Evolutionary conservation across 2,888 invertebrate species (phyloP), one percentile per base, ranked within the genome.

Genomic region (Brenthis daphne): DNA sequence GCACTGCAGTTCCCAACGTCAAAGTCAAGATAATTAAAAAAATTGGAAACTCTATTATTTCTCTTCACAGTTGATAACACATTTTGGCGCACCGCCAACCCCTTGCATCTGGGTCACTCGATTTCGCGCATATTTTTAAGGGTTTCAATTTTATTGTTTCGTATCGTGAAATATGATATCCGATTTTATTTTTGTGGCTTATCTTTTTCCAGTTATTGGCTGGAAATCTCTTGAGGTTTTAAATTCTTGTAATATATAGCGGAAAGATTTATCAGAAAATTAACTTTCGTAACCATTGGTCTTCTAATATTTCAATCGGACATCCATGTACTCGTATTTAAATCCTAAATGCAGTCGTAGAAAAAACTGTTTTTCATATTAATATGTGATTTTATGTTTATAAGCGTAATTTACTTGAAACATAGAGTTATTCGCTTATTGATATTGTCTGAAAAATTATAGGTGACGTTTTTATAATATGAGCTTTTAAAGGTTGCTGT

Each of bases 11-110:
- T 71, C 67, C 68, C 82, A 81, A 82, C 79, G 84, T 84, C 84
- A 84, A 83, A 84, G 80, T 87, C 85, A 83, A 86, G 85, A 85
- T 89, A 89, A 90, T 90, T 90, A 90, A 90, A 90, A 76, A 90
- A 89, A 89, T 89, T 88, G 85, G 84, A 85, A 83, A 80, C 82
- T 80, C 80, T 80, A 82, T 82, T 83, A 84, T 87, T 84, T 82
- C 82, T 80, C 79, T 81, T 77, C 79, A 82, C 82, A 84, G 84
- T 84, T 81, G 86, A 88, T 89, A 89, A 84, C 84, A 82, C 81
- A 80, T 82, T 85, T 84, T 90, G 91, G 90, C 89, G 57, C 65
- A 71, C 67, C 67, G 88, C 90, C 90, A 90, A 80, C 77, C 77
- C 73, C 75, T 79, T 76, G 80, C 85, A 90, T 87, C 86, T 89